Conservation (phyloP, 2,888 invertebrate genomes). For the Aphidoletes aphidimyza region DNA sequence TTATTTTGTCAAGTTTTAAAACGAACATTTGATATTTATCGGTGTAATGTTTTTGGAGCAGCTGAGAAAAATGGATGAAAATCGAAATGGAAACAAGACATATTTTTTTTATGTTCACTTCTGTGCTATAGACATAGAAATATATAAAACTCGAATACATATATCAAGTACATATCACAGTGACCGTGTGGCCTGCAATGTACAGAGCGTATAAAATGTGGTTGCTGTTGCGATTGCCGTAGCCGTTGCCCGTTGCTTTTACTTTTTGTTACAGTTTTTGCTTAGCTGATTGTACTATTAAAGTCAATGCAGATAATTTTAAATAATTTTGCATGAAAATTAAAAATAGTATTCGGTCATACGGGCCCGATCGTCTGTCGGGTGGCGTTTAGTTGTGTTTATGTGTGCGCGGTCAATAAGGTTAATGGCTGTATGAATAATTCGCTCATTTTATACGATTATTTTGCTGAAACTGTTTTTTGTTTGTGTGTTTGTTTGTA, state of each 20-base stretch:
- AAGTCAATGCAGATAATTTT: conserved; percentile 12
- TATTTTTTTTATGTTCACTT: neutral
- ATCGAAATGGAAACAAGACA: neutral
- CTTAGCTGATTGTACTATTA: neutral
- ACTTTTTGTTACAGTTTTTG: neutral
- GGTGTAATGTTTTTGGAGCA: too few relatives aligned
- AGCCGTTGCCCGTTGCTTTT: neutral
- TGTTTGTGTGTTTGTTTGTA: neutral
- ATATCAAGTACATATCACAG: too few relatives aligned
- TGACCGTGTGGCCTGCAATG: too few relatives aligned
- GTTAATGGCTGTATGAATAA: conserved; percentile 40
- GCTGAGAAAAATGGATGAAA: neutral
- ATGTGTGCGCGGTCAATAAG: conserved; percentile 8
- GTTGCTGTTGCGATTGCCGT: too few relatives aligned
- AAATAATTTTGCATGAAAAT: conserved; percentile 34
- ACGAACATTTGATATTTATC: too few relatives aligned
- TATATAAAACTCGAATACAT: too few relatives aligned
- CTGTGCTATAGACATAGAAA: neutral
- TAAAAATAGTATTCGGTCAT: conserved; percentile 41
- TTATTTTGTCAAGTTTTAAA: too few relatives aligned
- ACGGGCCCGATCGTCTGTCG: neutral
- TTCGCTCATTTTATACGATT: neutral
- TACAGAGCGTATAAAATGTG: too few relatives aligned
- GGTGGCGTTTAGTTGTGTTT: neutral
- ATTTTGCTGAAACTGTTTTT: neutral